A percentile compares a stretch with the other conserved stretches of the same genome.
Conservation (phyloP, 1,140 invertebrate genomes). For the Caenorhabditis latens region DNA sequence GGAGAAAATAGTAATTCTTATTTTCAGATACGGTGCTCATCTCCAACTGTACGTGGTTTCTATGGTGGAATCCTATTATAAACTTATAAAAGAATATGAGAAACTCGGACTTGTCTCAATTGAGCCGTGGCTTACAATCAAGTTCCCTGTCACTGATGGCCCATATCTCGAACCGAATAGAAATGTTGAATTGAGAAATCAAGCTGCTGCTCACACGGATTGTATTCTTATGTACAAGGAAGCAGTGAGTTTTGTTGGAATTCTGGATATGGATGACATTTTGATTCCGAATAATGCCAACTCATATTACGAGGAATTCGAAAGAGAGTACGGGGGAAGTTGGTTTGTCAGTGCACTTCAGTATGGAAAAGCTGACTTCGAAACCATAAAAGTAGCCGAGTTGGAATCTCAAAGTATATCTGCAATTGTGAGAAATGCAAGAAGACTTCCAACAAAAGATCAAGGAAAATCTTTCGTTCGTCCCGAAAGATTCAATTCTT, state of each 20-base stretch:
- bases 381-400: constrained; percentile 12
- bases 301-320: constrained; percentile 38
- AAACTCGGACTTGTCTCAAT: constrained; percentile 47
- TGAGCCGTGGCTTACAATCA: constrained; percentile 53
- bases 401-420: constrained; percentile 11
- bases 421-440: neutral
- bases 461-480: constrained; percentile 24
- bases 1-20: too few species aligned
- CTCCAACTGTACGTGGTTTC: constrained; percentile 48
- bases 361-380: neutral
- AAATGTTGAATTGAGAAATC: constrained; percentile 58
- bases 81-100: constrained; percentile 53
- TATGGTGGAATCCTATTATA: constrained; percentile 48
- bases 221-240: constrained; percentile 60
- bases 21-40: constrained; percentile 53
- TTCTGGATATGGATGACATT: constrained; percentile 49
- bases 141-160: neutral
- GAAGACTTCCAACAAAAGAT: constrained; percentile 18
- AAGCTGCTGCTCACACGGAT: constrained; percentile 61
- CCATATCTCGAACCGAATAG: constrained; percentile 58
- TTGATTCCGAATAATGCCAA: constrained; percentile 29
- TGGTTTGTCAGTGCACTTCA: constrained; percentile 19
- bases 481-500: constrained; percentile 41
- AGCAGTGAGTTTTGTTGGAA: constrained; percentile 12
- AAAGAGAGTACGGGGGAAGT: constrained; percentile 22